Evolutionary conservation across 2,113 vertebrate genomes (phyloP).

Genomic region (Corythornis madagascariensis): DNA sequence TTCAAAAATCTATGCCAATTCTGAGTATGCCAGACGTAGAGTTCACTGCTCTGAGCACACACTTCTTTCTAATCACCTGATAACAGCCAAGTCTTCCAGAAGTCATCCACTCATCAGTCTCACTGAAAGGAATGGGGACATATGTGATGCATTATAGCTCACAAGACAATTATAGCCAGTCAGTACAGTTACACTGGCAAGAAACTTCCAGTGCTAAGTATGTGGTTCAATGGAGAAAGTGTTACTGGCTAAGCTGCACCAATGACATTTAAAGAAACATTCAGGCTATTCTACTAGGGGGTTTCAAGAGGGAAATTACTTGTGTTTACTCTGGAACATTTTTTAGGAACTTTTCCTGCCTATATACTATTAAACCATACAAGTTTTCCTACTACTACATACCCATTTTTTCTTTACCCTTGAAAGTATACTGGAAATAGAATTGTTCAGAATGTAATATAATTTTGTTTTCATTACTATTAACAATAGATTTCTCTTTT

Average conservation of each 20-base stretch:
- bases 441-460: background rate
- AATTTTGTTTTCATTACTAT: background rate
- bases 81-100: background rate
- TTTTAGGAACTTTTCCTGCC: slow-evolving; percentile 31
- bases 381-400: background rate
- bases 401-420: background rate
- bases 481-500: background rate
- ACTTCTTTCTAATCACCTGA: background rate
- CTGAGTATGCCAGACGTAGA: background rate
- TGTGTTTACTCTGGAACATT: slow-evolving; percentile 42
- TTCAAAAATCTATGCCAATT: background rate
- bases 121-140: background rate
- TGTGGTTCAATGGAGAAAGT: background rate
- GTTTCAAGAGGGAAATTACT: slow-evolving; percentile 50
- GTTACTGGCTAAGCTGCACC: background rate
- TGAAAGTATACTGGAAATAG: background rate
- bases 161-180: background rate
- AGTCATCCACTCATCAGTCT: background rate
- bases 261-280: slow-evolving; percentile 18
- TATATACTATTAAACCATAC: background rate
- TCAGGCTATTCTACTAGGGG: background rate
- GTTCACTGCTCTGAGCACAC: background rate
- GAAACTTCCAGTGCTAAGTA: background rate
- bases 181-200: background rate
- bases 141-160: background rate